These are phyloP conservation scores for Chironomus tepperi DNA, from an alignment of 1,140 invertebrate genomes.

Conservation along the genomic window DNA sequence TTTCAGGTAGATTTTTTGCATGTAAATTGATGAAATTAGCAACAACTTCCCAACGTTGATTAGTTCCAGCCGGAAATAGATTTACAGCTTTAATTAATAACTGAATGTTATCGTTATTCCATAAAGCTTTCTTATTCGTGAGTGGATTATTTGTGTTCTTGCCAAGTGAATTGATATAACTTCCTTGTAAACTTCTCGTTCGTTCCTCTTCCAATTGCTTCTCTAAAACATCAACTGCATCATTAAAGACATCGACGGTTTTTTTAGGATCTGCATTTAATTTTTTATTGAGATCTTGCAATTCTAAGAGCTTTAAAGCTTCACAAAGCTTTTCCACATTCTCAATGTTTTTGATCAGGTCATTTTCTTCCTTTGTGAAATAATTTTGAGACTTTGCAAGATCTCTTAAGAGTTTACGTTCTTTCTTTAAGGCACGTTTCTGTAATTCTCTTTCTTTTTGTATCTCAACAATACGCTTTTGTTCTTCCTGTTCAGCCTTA, in stretches of 20 bases:
- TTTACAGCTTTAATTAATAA: slow-evolving; percentile 93
- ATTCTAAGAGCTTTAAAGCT: slow-evolving; percentile 56
- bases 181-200: slow-evolving; percentile 47
- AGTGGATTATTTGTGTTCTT: slow-evolving; percentile 38
- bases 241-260: slow-evolving; percentile 46
- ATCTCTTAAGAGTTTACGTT: slow-evolving; percentile 77
- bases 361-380: slow-evolving; percentile 66
- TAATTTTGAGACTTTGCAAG: slow-evolving; percentile 83
- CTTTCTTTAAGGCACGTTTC: slow-evolving; percentile 75
- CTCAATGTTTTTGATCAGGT: slow-evolving; percentile 68
- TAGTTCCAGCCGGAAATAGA: slow-evolving; percentile 91
- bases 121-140: slow-evolving; percentile 46
- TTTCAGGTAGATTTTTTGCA: slow-evolving; percentile 43
- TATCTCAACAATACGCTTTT: slow-evolving; percentile 65
- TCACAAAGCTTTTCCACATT: slow-evolving; percentile 86
- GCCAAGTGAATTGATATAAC: slow-evolving; percentile 29
- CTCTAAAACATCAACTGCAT: slow-evolving; percentile 60
- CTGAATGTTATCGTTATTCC: slow-evolving; percentile 75
- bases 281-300: slow-evolving; percentile 68
- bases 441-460: slow-evolving; percentile 79
- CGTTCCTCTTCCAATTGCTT: slow-evolving; percentile 67
- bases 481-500: slow-evolving; percentile 70
- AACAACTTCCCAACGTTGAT: slow-evolving; percentile 92
- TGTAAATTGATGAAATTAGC: slow-evolving; percentile 95
- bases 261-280: slow-evolving; percentile 54